Conservation (phyloP, 1,140 invertebrate species). For the Radopholus similis region DNA sequence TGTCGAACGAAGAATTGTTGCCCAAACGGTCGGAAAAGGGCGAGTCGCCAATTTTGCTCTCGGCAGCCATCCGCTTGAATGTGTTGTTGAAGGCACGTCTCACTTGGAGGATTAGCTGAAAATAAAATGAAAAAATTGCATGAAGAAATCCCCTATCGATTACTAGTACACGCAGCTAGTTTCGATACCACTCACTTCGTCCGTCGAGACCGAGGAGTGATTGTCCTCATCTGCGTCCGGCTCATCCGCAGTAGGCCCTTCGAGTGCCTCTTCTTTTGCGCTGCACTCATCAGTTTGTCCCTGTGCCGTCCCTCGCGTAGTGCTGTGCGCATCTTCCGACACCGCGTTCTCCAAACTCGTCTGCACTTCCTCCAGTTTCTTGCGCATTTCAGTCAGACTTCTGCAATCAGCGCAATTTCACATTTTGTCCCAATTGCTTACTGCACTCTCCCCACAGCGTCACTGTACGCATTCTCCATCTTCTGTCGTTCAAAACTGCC, state of each 20-base stretch:
- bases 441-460: constrained; percentile 23
- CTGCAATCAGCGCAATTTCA: constrained; percentile 9
- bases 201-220: not conserved
- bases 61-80: not conserved
- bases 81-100: constrained; percentile 15
- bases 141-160: no score
- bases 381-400: constrained; percentile 25
- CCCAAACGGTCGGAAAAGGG: not conserved
- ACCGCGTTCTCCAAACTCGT: not conserved
- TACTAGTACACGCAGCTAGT: no score
- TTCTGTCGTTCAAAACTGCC: constrained; percentile 19
- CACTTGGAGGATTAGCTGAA: constrained; percentile 22
- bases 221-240: not conserved
- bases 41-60: not conserved
- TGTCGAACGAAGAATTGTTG: no score
- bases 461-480: constrained; percentile 25
- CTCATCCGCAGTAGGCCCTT: not conserved
- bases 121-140: no score
- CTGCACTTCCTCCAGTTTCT: constrained; percentile 24
- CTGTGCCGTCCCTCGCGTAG: not conserved
- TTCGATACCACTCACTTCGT: not conserved
- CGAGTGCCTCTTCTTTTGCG: not conserved
- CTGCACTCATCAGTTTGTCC: not conserved
- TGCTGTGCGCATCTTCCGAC: not conserved
- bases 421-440: constrained; percentile 7